These are phyloP conservation scores for Scaptomyza hsui DNA, from an alignment of 1,140 invertebrate genomes.

Conservation along the genomic window DNA sequence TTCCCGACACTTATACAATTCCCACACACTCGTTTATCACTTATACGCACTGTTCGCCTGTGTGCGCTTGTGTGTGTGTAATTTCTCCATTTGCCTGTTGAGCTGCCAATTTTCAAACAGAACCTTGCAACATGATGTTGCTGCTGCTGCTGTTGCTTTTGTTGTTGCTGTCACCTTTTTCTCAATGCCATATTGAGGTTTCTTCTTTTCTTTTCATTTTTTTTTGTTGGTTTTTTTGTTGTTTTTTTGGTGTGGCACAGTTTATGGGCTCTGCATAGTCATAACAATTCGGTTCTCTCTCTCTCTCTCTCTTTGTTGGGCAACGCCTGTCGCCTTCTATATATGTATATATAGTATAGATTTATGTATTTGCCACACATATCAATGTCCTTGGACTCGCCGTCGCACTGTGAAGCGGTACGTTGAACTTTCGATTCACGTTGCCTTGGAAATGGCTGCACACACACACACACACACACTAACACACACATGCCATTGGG, in stretches of 20 bases:
- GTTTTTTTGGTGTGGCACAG: constrained; percentile 38
- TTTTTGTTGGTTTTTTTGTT: neutral
- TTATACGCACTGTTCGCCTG: too few species aligned
- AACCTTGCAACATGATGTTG: constrained; percentile 8
- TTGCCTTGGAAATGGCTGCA: constrained; percentile 74
- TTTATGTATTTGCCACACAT: constrained; percentile 42
- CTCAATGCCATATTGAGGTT: constrained; percentile 38
- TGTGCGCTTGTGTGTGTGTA: too few species aligned
- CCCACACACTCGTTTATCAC: neutral
- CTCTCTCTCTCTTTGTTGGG: neutral
- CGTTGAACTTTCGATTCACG: constrained; percentile 72
- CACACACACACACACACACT: constrained; percentile 8
- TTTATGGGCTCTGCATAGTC: constrained; percentile 44
- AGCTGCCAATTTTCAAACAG: constrained; percentile 3
- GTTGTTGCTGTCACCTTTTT: neutral
- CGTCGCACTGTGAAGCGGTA: constrained; percentile 46
- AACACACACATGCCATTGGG: constrained; percentile 8
- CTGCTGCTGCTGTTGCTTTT: neutral
- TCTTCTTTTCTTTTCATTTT: too few species aligned
- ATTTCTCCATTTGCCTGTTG: constrained; percentile 14
- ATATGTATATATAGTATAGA: constrained; percentile 1
- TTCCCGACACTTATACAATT: neutral
- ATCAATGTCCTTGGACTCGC: constrained; percentile 76
- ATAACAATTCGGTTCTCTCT: constrained; percentile 4
- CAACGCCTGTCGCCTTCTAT: constrained; percentile 26